Percentiles rank a stretch among this genome's conserved stretches.
Evolutionary conservation across 2,113 vertebrate species (phyloP).

Genomic region (Galemys pyrenaicus): DNA sequence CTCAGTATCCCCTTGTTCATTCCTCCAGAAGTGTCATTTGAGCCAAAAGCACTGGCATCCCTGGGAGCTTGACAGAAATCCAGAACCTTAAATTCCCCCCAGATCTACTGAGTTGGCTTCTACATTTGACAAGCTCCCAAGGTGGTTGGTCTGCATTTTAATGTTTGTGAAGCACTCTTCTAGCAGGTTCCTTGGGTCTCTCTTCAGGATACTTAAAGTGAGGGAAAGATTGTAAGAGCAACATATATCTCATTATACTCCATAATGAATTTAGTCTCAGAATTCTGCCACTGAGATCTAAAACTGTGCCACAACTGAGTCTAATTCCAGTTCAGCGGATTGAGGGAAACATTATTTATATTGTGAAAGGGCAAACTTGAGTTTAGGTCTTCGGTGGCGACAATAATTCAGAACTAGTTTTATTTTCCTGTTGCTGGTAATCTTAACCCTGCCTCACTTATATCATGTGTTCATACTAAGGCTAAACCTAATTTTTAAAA

Average conservation of each 20-base stretch:
- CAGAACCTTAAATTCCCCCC: not conserved
- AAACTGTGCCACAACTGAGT: not conserved
- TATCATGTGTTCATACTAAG: not conserved
- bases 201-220: not conserved
- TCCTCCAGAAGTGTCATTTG: not conserved
- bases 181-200: not conserved
- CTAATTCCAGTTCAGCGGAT: not conserved
- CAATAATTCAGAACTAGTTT: not conserved
- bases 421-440: not conserved
- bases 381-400: not conserved
- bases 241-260: not conserved
- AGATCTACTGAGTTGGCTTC: not conserved
- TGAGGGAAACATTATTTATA: not conserved
- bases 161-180: not conserved
- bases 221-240: not conserved
- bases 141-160: not conserved
- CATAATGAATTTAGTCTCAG: not conserved
- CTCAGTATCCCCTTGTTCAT: not conserved
- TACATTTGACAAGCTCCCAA: not conserved
- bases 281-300: not conserved
- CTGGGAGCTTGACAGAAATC: conserved; percentile 12
- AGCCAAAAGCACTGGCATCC: not conserved
- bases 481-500: not conserved
- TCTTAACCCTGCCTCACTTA: not conserved
- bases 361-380: not conserved